Evolutionary conservation across 1,140 invertebrate species (phyloP), one percentile per base, ranked within the genome.

Genomic region (Drosophila watanabei): DNA sequence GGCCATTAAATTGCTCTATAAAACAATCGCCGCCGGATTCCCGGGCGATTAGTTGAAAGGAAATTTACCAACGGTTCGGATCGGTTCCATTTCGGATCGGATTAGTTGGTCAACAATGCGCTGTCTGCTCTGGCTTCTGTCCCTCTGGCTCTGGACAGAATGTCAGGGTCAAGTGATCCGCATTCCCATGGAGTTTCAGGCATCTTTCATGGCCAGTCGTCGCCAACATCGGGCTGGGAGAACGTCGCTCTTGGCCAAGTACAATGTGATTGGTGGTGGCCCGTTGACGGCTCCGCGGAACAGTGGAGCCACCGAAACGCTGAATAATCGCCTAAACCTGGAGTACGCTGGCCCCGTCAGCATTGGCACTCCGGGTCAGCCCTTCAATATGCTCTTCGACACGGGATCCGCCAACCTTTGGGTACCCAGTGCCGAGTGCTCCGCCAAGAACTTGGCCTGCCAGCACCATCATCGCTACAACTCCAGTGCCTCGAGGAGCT

Each of bases 291-390:
- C 6, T 14, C 11, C 30, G 4, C 37, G 73, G n/a, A 54, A 16
- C 41, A 51, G 63, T 32, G 72, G 57, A 46, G 75, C 75, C 54
- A 79, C 58, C 2, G 77, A 80, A 24, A 57, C 59, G 6, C 35
- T 80, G 37, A 49, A 79, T 24, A 80, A 80, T 33, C 66, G 76
- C 10, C 28, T 73, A 41, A 80, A 80, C 13, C 30, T 80, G n/a
- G 76, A 79, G 51, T 80, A 80, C 39, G 76, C 76, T 94, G 99
- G 99, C n/a, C 95, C 95, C 2, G 99, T 99, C 77, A 94, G 94
- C 0, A 98, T 99, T 93, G 99, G 98, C 68, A 97, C 95, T 48
- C 99, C 99, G 35, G 95, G 97, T 37, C 98, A 99, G 94, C 94
- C 94, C 0, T 86, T 86, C 33, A 69, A 69, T 18, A 82, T 84